These are phyloP conservation scores for Beroe ovata DNA, from an alignment of 37 sponge, comb jelly and placozoan species.

Conservation along the genomic window DNA sequence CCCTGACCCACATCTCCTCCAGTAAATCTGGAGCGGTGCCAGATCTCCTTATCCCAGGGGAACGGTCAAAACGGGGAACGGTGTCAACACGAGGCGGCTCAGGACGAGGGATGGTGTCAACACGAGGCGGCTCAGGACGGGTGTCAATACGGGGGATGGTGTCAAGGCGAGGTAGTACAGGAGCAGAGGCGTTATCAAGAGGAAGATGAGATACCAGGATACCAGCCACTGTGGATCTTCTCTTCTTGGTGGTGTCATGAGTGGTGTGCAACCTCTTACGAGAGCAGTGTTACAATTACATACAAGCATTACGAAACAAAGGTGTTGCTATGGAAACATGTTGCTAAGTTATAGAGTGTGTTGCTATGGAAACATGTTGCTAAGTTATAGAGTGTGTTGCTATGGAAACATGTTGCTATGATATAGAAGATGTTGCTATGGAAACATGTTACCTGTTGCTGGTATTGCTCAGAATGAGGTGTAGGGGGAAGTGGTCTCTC, in stretches of 20 bases:
- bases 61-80: not conserved
- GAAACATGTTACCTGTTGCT: conserved; percentile 2
- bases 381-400: not conserved
- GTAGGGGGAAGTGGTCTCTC: conserved; percentile 27
- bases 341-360: not conserved
- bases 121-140: not conserved
- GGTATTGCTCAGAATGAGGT: conserved; percentile 1
- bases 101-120: not conserved
- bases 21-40: not conserved
- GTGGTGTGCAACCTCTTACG: too few species aligned
- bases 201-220: not conserved
- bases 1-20: not conserved
- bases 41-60: not conserved
- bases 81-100: not conserved
- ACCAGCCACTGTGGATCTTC: conserved; percentile 34
- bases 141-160: not conserved
- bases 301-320: not conserved
- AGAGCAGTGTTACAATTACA: too few species aligned
- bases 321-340: not conserved
- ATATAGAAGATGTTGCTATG: not conserved
- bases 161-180: not conserved
- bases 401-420: not conserved
- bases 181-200: not conserved
- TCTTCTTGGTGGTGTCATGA: not conserved
- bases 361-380: not conserved